Evolutionary conservation across 2,888 invertebrate species (phyloP).

Genomic region (Himalopsyche japonica): DNA sequence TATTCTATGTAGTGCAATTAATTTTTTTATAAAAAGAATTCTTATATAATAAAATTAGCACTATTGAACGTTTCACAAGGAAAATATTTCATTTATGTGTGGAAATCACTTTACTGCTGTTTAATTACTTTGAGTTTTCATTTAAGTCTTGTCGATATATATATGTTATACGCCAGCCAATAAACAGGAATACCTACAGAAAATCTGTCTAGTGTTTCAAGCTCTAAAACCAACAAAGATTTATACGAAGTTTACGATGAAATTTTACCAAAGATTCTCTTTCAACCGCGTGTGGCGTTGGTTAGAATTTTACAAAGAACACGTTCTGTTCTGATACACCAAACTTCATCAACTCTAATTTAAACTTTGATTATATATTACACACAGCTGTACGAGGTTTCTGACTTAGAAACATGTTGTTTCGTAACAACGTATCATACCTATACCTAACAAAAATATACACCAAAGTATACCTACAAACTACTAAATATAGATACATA

Average conservation of each 20-base stretch:
- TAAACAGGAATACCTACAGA: not conserved
- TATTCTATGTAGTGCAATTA: too few species aligned
- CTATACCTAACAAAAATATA: not conserved
- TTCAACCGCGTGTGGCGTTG: not conserved
- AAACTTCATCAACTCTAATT: slow-evolving; percentile 41
- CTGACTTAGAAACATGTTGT: slow-evolving; percentile 11
- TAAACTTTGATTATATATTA: slow-evolving; percentile 41
- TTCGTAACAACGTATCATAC: slow-evolving; percentile 5
- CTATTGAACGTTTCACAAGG: too few species aligned
- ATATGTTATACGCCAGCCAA: not conserved
- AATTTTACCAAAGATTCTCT: slow-evolving; percentile 26
- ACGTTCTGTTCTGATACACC: slow-evolving; percentile 28
- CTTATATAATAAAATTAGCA: too few species aligned
- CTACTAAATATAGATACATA: not conserved
- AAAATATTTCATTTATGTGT: too few species aligned
- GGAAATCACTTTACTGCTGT: too few species aligned
- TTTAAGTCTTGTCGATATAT: too few species aligned
- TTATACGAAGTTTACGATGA: not conserved
- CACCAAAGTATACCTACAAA: not conserved
- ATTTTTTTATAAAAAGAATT: too few species aligned
- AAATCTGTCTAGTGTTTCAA: slow-evolving; percentile 2
- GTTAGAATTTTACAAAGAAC: slow-evolving; percentile 36
- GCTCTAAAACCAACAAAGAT: not conserved
- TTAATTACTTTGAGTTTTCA: too few species aligned
- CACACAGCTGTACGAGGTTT: slow-evolving; percentile 35